Evolutionary conservation across 1,140 invertebrate species (phyloP).

Genomic region (Metopolophium dirhodum): DNA sequence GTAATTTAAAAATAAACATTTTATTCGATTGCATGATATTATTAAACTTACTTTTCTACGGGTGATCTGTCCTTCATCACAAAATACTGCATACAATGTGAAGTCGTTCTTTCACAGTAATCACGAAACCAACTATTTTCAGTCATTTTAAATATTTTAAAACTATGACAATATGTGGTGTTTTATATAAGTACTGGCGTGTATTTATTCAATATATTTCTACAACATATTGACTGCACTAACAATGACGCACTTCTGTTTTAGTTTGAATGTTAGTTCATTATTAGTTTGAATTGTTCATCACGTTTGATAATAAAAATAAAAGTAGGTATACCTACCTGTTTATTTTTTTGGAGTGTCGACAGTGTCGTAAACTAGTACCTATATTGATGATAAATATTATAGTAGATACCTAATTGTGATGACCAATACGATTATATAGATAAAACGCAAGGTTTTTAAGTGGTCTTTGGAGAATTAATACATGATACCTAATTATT

Average conservation of each 20-base stretch:
- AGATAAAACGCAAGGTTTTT: not conserved
- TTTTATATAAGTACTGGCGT: not conserved
- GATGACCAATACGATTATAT: not conserved
- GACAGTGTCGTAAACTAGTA: not conserved
- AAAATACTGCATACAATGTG: constrained; percentile 30
- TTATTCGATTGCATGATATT: not conserved
- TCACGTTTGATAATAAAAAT: not conserved
- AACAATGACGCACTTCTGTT: not conserved
- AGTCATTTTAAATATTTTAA: not conserved
- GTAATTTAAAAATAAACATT: not conserved
- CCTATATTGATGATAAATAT: not conserved
- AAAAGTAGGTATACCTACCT: not conserved
- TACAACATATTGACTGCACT: not conserved
- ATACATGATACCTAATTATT: not conserved
- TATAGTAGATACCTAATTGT: not conserved
- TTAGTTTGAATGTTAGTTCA: not conserved
- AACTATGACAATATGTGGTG: not conserved
- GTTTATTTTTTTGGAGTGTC: not conserved
- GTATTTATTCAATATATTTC: not conserved
- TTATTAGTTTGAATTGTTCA: not conserved
- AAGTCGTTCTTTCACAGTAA: constrained; percentile 13
- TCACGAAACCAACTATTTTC: not conserved
- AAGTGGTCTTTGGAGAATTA: not conserved
- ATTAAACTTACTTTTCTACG: constrained; percentile 12
- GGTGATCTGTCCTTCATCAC: constrained; percentile 27